Percentiles rank a stretch among this genome's conserved stretches.
These are phyloP conservation scores for Rhagoletis pomonella DNA, from an alignment of 1,140 invertebrate species.

Conservation along the genomic window DNA sequence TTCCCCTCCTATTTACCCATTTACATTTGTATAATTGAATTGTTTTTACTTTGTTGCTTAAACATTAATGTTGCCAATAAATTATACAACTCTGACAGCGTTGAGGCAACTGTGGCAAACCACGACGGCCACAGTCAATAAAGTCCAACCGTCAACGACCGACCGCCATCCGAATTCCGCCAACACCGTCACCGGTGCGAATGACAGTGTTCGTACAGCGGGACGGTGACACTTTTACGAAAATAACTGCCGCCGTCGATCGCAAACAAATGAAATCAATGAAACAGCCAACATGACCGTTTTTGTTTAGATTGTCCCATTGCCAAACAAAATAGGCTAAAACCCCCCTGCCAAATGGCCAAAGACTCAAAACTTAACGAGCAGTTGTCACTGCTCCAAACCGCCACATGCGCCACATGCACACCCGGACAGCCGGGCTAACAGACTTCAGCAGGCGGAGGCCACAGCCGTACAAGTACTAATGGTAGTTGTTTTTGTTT, in stretches of 20 bases:
- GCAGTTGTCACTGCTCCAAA: slow-evolving; percentile 36
- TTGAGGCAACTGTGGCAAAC: slow-evolving; percentile 28
- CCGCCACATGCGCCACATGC: background rate
- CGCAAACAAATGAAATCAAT: slow-evolving; percentile 35
- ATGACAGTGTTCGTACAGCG: slow-evolving; percentile 27
- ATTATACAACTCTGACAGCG: slow-evolving; percentile 46
- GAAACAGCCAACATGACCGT: background rate
- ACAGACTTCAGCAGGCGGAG: background rate
- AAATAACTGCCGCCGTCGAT: slow-evolving; percentile 37
- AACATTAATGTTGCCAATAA: slow-evolving; percentile 56
- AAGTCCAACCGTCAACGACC: background rate
- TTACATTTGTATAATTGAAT: slow-evolving; percentile 58
- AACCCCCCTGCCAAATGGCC: slow-evolving; percentile 42
- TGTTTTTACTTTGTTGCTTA: slow-evolving; percentile 58
- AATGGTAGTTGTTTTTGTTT: background rate
- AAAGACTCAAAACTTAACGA: slow-evolving; percentile 48
- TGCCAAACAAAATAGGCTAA: slow-evolving; percentile 31
- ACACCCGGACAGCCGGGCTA: background rate
- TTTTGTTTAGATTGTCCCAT: slow-evolving; percentile 12
- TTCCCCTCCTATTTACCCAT: slow-evolving; percentile 23
- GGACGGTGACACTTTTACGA: slow-evolving; percentile 29
- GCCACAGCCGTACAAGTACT: background rate
- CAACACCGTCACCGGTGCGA: background rate
- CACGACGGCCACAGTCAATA: background rate
- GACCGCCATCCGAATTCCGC: background rate